Evolutionary conservation across 2,888 invertebrate genomes (phyloP).

Genomic region (Idaea aversata): DNA sequence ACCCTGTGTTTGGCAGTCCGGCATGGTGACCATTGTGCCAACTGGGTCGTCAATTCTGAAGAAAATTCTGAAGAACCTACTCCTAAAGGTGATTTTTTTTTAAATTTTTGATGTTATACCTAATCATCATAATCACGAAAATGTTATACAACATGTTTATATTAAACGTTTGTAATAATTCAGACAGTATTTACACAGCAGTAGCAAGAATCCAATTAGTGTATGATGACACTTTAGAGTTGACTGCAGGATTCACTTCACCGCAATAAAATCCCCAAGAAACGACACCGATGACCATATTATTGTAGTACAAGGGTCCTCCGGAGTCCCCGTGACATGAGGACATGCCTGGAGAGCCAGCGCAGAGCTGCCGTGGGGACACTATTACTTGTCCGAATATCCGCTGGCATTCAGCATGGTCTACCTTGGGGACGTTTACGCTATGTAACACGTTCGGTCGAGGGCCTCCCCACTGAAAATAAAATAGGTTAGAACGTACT

Average conservation of each 20-base stretch:
- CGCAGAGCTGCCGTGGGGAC: not conserved
- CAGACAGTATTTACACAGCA: not conserved
- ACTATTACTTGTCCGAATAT: not conserved
- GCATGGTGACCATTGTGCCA: no score
- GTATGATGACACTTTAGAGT: not conserved
- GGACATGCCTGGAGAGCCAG: not conserved
- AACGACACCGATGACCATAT: not conserved
- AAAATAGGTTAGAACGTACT: not conserved
- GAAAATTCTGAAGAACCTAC: no score
- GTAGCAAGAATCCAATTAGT: not conserved
- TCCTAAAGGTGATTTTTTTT: no score
- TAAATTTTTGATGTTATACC: no score
- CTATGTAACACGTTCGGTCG: not conserved
- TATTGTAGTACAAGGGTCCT: not conserved
- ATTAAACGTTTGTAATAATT: not conserved
- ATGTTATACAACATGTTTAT: no score
- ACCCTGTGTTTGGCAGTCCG: no score
- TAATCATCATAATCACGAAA: no score
- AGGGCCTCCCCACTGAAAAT: not conserved
- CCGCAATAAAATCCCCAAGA: not conserved
- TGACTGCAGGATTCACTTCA: not conserved
- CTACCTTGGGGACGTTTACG: not conserved
- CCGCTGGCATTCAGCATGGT: not conserved
- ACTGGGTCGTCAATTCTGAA: no score
- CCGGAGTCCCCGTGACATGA: not conserved